These are phyloP conservation scores for Dolomedes plantarius DNA, from an alignment of 2,888 invertebrate species.

Conservation along the genomic window DNA sequence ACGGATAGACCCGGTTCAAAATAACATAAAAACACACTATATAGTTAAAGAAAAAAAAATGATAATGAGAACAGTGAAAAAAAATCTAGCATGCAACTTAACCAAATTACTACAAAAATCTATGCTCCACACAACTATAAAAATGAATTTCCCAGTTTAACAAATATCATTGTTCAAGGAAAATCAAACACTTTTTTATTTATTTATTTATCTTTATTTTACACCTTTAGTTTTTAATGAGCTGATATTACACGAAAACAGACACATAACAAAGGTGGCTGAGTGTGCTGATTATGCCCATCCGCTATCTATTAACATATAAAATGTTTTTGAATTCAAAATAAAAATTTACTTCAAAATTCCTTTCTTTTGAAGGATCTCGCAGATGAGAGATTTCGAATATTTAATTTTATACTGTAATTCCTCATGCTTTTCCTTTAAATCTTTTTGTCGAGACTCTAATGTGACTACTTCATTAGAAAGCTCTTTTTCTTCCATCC, in stretches of 20 bases:
- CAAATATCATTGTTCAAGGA: too few relatives aligned
- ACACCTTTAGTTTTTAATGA: too few relatives aligned
- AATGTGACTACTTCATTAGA: constrained; percentile 33
- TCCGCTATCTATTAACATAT: constrained; percentile 35
- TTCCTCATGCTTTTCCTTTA: constrained; percentile 41
- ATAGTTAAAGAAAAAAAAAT: too few relatives aligned
- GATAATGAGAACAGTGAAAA: too few relatives aligned
- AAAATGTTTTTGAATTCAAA: constrained; percentile 2
- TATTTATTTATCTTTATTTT: too few relatives aligned
- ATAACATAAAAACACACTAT: too few relatives aligned
- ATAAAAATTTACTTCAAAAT: constrained; percentile 16
- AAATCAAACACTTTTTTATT: too few relatives aligned
- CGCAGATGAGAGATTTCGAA: constrained; percentile 53
- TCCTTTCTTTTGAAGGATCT: constrained; percentile 46
- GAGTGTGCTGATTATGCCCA: constrained; percentile 43
- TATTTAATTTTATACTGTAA: constrained; percentile 54
- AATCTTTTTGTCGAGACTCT: constrained; percentile 34
- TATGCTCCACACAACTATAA: too few relatives aligned
- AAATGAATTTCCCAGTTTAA: too few relatives aligned
- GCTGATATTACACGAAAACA: constrained; percentile 23
- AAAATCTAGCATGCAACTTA: too few relatives aligned
- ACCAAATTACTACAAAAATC: too few relatives aligned
- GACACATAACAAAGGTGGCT: constrained; percentile 54
- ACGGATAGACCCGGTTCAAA: too few relatives aligned
- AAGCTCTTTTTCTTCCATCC: constrained; percentile 30